Percentiles rank a stretch among this genome's conserved stretches.
These are phyloP conservation scores for Gobionotothen gibberifrons DNA, from an alignment of 2,797 vertebrate genomes.

Conservation along the genomic window DNA sequence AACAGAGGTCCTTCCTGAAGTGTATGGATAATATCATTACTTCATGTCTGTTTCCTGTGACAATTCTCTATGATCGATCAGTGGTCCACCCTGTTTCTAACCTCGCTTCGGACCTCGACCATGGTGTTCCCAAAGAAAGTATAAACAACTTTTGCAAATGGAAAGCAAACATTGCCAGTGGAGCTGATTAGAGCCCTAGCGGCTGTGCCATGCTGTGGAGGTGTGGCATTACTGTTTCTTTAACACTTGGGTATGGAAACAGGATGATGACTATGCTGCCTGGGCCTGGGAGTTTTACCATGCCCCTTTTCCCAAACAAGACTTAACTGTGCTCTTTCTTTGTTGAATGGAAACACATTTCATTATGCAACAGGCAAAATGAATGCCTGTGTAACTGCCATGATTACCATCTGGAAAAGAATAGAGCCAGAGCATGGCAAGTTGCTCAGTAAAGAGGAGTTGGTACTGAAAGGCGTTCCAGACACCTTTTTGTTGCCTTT, in stretches of 20 bases:
- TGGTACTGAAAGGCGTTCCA: not conserved
- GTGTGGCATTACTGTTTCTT: not conserved
- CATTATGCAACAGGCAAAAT: conserved; percentile 30
- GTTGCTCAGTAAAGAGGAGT: not conserved
- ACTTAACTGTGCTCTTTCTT: not conserved
- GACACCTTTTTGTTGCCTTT: not conserved
- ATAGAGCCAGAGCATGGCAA: not conserved
- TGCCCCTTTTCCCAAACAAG: not conserved
- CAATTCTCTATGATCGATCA: too few species aligned
- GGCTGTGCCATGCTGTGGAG: too few species aligned
- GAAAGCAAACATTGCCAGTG: too few species aligned
- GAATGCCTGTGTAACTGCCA: not conserved
- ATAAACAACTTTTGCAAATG: too few species aligned
- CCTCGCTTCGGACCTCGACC: too few species aligned
- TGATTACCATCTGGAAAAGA: conserved; percentile 6
- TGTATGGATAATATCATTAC: too few species aligned
- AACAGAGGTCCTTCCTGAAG: too few species aligned
- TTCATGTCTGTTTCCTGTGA: too few species aligned
- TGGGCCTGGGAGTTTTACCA: not conserved
- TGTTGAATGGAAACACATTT: conserved; percentile 38
- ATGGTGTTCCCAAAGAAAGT: too few species aligned
- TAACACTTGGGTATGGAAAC: conserved; percentile 2
- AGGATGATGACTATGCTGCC: not conserved
- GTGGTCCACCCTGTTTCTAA: too few species aligned
- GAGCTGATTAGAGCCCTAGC: too few species aligned